Evolutionary conservation across 2,113 vertebrate species (phyloP).

Genomic region (Thryonomys swinderianus): DNA sequence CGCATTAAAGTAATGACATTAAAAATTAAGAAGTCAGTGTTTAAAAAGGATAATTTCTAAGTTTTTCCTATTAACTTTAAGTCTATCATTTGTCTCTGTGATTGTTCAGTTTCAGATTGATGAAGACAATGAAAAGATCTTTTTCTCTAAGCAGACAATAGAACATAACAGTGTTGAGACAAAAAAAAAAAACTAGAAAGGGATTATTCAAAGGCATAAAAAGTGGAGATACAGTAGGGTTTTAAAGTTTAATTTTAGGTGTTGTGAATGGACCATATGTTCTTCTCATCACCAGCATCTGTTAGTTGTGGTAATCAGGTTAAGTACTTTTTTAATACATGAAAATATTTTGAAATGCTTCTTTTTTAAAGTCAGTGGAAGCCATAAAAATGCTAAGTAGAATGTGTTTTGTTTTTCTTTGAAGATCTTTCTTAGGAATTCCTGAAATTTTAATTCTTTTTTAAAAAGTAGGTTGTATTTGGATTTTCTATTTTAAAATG

Average conservation of each 20-base stretch:
- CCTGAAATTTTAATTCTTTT: neutral
- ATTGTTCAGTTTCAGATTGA: neutral
- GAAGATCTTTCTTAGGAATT: neutral
- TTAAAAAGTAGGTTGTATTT: neutral
- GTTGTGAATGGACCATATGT: constrained; percentile 70
- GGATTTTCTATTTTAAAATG: neutral
- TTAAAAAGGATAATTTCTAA: constrained; percentile 66
- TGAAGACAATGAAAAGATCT: constrained; percentile 48
- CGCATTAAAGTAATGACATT: constrained; percentile 58
- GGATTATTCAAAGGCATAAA: neutral
- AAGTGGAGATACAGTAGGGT: neutral
- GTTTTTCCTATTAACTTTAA: constrained; percentile 39
- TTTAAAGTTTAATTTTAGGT: constrained; percentile 75
- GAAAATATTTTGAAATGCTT: constrained; percentile 79
- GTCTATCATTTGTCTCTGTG: constrained; percentile 31
- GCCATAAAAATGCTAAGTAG: constrained; percentile 56
- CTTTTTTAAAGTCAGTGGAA: constrained; percentile 68
- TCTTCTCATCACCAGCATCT: constrained; percentile 74
- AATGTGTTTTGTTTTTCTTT: constrained; percentile 51
- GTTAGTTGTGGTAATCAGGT: constrained; percentile 75
- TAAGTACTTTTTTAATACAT: constrained; percentile 71
- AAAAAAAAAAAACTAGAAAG: neutral
- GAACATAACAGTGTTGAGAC: constrained; percentile 12
- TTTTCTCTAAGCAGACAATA: constrained; percentile 38
- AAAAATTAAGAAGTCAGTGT: constrained; percentile 61